Base-by-base conservation (phyloP, 2,888 invertebrate species). In the Sarcophaga variegata region DNA sequence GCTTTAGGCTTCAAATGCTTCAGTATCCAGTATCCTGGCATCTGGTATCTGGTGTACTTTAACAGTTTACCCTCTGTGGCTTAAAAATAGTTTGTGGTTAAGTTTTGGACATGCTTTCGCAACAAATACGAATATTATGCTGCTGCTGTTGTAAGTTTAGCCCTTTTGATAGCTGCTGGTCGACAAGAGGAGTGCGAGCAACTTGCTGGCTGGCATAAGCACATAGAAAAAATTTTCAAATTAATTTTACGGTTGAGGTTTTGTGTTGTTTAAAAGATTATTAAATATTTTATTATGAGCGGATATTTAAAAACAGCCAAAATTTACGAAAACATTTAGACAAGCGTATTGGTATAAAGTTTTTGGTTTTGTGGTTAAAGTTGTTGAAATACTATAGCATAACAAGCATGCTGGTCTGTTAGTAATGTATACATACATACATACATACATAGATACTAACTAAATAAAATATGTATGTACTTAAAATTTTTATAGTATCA, bases 1-100 rank as follows among this genome's bases (percentile, higher is more conserved):
- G 69, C 80, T 74, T 60, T 60, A 67, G 80, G 80, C 72, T 25
- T 59, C 14, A 74, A 74, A 67, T 67, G 80, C 11, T 81, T 49
- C 74, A 45, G 37, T 59, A 66, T 66, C 25, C 12, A 54, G 27
- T 25, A 59, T 45, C 37, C 37, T 37, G 37, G 37, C 6, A 37
- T 37, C 37, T 37, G 37, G 37, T 10, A 10, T 37, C 37, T 37
- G 37, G 37, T 10, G 37, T 37, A 37, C 37, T 37, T 37, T 37
- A 37, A 37, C 37, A 64, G 25, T 66, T 64, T 72, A 20, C n/a
- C 14, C 54, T 80, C n/a, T 80, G 59, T 66, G 72, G 72, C 45
- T 64, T 79, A 47, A 71, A 71, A 80, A 80, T 72, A 47, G 22
- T 66, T 80, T 80, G 71, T 59, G 64, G 71, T 25, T 37, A 25